Base-by-base conservation (phyloP, 2,888 invertebrate genomes). In the Zaprionus obscuricornis region DNA sequence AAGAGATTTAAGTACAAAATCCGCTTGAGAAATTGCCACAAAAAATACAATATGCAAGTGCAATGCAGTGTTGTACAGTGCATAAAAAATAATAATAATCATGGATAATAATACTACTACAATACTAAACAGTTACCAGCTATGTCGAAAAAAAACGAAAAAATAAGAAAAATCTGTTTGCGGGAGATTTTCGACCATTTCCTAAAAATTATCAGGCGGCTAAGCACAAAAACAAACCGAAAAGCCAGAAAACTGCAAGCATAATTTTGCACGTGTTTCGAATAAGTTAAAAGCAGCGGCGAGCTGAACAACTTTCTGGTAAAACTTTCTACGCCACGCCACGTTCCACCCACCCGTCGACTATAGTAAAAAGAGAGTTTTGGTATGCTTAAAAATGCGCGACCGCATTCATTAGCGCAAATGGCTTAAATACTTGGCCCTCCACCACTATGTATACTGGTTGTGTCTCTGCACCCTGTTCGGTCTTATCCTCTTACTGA, bases 381-480 rank as follows among this genome's bases (percentile, higher is more conserved):
- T 24, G 46, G 63, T 43, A 47, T 43, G 57, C 51, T 74, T 82
- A 85, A 81, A 85, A 85, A 86, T 85, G 75, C 85, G 86, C 83
- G 75, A 87, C 85, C 87, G 86, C 85, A 86, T 85, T 85, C 85
- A 85, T 85, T 85, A 85, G 87, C 71, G 66, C 83, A 86, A 86
- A 87, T 87, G 83, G 76, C 73, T 85, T 83, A 85, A 87, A 86
- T 87, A 78, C 86, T 86, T 82, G 74, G 76, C 49, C 67, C 20
- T 3, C 34, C 16, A 2, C 11, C n/a, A n/a, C n/a, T n/a, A n/a
- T n/a, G n/a, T n/a, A n/a, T n/a, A n/a, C n/a, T n/a, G n/a, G n/a
- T n/a, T n/a, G n/a, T n/a, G n/a, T n/a, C n/a, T n/a, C n/a, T n/a
- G n/a, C n/a, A n/a, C n/a, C n/a, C n/a, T n/a, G n/a, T n/a, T n/a